These are phyloP conservation scores for Onthophagus sagittarius DNA, from an alignment of 2,888 invertebrate species.

Conservation along the genomic window DNA sequence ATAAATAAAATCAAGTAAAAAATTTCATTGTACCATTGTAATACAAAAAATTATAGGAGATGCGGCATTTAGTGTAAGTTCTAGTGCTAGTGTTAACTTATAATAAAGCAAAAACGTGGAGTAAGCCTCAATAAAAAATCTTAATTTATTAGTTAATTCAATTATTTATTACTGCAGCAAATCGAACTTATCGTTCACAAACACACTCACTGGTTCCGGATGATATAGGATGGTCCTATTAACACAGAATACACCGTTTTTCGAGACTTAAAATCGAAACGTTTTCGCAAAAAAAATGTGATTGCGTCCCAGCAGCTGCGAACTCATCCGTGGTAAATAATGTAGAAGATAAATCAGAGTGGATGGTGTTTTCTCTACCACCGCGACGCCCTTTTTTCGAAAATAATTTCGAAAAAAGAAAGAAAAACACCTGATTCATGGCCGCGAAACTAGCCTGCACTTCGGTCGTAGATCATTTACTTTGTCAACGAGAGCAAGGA, in stretches of 20 bases:
- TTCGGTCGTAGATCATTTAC: constrained; percentile 31
- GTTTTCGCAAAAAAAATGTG: constrained; percentile 20
- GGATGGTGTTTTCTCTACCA: constrained; percentile 28
- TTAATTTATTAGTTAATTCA: background rate
- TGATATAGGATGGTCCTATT: background rate
- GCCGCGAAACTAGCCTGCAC: constrained; percentile 16
- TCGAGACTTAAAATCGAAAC: constrained; percentile 6
- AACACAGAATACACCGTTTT: background rate
- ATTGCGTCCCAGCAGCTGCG: constrained; percentile 18
- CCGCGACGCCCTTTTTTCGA: constrained; percentile 8
- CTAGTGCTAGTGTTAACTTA: no score
- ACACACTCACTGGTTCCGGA: background rate
- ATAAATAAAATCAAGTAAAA: no score
- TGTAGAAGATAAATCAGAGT: constrained; percentile 33
- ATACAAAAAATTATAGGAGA: no score
- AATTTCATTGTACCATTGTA: no score
- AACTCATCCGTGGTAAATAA: constrained; percentile 31
- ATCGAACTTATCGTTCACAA: background rate
- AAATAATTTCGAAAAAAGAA: constrained; percentile 13
- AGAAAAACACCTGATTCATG: background rate
- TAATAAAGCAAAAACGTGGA: no score
- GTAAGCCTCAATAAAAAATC: background rate
- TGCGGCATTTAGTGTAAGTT: no score
- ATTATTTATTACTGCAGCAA: background rate
- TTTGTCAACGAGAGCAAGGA: constrained; percentile 29